These are phyloP conservation scores for Lerema accius DNA, from an alignment of 1,140 invertebrate genomes.

Conservation along the genomic window DNA sequence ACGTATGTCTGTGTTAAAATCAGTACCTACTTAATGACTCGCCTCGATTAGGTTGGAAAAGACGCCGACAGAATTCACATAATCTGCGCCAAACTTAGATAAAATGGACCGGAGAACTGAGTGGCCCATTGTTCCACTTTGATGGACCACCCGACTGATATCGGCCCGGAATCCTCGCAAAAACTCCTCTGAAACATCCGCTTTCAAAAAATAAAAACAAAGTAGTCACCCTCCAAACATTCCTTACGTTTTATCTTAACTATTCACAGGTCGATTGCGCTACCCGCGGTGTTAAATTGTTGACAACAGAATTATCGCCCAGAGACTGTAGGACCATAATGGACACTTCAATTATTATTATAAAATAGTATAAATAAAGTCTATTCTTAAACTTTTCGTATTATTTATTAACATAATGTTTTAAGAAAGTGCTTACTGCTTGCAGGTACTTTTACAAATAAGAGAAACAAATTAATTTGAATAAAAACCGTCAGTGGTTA, in stretches of 20 bases:
- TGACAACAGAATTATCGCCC: conserved; percentile 65
- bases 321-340: no score
- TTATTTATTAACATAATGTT: no score
- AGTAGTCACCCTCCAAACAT: conserved; percentile 69
- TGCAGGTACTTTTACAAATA: no score
- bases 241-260: conserved; percentile 72
- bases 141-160: conserved; percentile 76
- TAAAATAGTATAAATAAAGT: no score
- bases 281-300: conserved; percentile 70
- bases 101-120: conserved; percentile 73
- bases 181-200: conserved; percentile 67
- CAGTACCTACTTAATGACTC: conserved; percentile 48
- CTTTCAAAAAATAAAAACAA: conserved; percentile 72
- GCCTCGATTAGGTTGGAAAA: conserved; percentile 53
- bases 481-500: no score
- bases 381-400: no score
- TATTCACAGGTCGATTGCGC: conserved; percentile 77
- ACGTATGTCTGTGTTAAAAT: conserved; percentile 32
- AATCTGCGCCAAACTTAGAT: conserved; percentile 74
- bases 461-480: no score
- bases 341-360: no score
- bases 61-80: conserved; percentile 68
- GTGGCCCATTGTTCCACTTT: conserved; percentile 74
- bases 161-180: conserved; percentile 64
- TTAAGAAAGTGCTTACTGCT: no score